Evolutionary conservation across 1,140 invertebrate genomes (phyloP), one percentile per base, ranked within the genome.

Genomic region (Doryteuthis pealeii): DNA sequence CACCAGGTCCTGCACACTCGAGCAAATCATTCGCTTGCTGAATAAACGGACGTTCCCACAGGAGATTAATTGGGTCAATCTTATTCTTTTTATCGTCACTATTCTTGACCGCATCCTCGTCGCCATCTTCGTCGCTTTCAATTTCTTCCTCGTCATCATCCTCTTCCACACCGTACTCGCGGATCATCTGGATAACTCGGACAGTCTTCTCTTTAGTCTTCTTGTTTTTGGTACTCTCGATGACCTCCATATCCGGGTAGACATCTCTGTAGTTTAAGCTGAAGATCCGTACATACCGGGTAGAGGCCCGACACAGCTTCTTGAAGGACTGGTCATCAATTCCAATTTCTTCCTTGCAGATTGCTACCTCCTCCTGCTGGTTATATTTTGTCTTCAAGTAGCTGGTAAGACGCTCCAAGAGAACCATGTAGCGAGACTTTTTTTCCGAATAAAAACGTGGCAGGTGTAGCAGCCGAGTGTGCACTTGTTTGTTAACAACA

Each of bases 371-470:
- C 22, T 90, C 89, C 32, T 88, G 84, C 78, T 86, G 84, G 76
- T 90, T 89, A 4, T 90, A 89, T 76, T 89, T 90, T 0, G 82
- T 83, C 79, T 90, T 90, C 4, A 93, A 83, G 66, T 90, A 88
- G 54, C 90, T 88, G 1, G 91, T 87, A 30, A 92, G 86, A 75
- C 89, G 86, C 77, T 92, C 89, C 0, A 90, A 87, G 33, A 92
- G 82, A 8, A 89, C 83, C 31, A 90, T 84, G 54, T 89, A 84
- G 77, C 91, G 91, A 22, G 90, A 89, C 83, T 90, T 91, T 18
- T 90, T 86, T 75, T 90, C 89, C 2, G 87, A 87, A 81, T 89
- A 92, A 83, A 92, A 93, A 74, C 91, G 85, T 8, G 89, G 84
- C 32, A 93, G 85, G 82, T 92, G 92, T 33, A 92, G 76, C 14